phyloP scores from a whole-genome alignment of 2,797 vertebrate genomes.

The Fratercula arctica region DNA sequence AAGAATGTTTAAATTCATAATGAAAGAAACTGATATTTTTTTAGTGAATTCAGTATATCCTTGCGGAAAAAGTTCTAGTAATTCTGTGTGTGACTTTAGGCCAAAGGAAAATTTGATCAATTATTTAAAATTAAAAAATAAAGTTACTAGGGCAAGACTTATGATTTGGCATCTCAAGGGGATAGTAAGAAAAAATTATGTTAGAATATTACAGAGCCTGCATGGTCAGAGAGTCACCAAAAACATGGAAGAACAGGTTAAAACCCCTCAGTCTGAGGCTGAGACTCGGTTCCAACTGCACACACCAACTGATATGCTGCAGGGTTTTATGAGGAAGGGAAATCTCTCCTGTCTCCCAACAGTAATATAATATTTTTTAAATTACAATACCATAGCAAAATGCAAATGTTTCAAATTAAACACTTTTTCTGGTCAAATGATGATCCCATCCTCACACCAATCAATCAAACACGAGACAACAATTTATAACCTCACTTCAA shows the following conservation, averaged over 20 bases:
- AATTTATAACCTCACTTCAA: neutral
- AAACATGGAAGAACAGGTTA: neutral
- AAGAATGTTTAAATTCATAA: neutral
- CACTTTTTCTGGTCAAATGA: neutral
- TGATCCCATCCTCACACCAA: neutral
- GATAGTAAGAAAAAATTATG: neutral
- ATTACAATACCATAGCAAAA: neutral
- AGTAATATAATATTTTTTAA: neutral
- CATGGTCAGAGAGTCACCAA: neutral
- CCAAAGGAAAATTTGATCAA: neutral
- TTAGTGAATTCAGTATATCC: neutral
- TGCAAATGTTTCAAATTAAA: neutral
- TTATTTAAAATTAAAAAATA: neutral
- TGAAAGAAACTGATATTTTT: neutral
- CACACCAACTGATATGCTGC: neutral
- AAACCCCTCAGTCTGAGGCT: neutral
- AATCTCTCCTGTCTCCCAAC: neutral
- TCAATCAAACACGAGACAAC: neutral
- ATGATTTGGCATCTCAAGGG: neutral
- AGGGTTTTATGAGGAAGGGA: neutral
- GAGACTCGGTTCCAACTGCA: neutral
- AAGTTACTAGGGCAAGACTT: neutral
- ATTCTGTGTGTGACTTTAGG: neutral
- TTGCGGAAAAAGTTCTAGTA: neutral
- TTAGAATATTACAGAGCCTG: neutral